Evolutionary conservation across 2,113 vertebrate species (phyloP), one percentile per base, ranked within the genome.

Genomic region (Climacteris rufus): DNA sequence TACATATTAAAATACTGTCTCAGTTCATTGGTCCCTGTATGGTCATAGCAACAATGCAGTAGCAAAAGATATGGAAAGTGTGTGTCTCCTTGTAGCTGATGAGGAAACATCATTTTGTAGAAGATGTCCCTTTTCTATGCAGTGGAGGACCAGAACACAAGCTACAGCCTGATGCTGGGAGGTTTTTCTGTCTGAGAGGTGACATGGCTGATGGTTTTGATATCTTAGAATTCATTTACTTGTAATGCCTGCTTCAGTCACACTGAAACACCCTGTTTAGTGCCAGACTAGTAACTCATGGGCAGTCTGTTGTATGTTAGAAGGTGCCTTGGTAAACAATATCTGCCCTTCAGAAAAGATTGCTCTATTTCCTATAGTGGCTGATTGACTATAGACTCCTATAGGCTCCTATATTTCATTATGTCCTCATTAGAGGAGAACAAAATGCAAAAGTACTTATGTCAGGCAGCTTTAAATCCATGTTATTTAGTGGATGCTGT

Each of bases 1-100:
- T 37, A n/a, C 27, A 10, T 84, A 71, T 79, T 92, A 89, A 92
- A 89, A 74, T 90, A 72, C 47, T 47, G 21, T 69, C 61, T 94
- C 2, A 0, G 37, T 72, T 71, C 69, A 50, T 70, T 71, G 11
- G 15, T 87, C 57, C 40, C 81, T 5, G 0, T 24, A 59, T 65
- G 59, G 79, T 87, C 53, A 64, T 17, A 71, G 57, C 77, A 92
- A 79, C 3, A 11, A n/a, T 40, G 28, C 49, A 47, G 44, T 30
- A 49, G 28, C 17, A 83, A 64, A 90, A 57, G 7, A 17, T 8
- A 50, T 7, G 18, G 37, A 35, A 69, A 68, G 28, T 28, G 63
- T 65, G 33, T 53, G 13, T 66, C 57, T 61, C 56, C 44, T 33
- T 76, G 53, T 45, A 85, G 69, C 53, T 89, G 49, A 21, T 40